Evolutionary conservation across 2,888 invertebrate genomes (phyloP).

Genomic region (Macrophya annulata): DNA sequence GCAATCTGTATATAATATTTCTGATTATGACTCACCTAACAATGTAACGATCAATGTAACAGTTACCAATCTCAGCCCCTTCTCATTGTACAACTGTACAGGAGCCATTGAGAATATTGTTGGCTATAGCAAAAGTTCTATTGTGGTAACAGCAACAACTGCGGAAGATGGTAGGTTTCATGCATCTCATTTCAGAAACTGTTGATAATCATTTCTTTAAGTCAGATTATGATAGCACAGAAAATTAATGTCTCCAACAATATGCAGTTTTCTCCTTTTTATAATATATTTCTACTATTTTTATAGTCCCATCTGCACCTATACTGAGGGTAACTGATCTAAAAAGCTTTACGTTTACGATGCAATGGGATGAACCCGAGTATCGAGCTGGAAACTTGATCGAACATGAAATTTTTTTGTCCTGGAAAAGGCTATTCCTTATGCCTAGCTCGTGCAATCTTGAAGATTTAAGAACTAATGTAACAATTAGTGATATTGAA

Average conservation of each 20-base stretch:
- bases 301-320: conserved; percentile 67
- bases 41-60: conserved; percentile 59
- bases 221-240: not conserved
- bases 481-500: conserved; percentile 58
- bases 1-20: conserved; percentile 38
- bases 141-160: conserved; percentile 62
- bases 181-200: not conserved
- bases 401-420: conserved; percentile 66
- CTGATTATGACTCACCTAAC: conserved; percentile 11
- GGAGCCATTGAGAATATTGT: conserved; percentile 64
- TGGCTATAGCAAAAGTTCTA: conserved; percentile 66
- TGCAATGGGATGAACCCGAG: conserved; percentile 69
- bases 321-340: conserved; percentile 60
- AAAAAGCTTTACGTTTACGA: conserved; percentile 64
- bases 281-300: conserved; percentile 16
- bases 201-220: not conserved
- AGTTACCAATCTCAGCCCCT: conserved; percentile 69
- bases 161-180: conserved; percentile 67
- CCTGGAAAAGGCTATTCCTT: conserved; percentile 64
- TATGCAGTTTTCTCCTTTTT: not conserved
- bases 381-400: conserved; percentile 69
- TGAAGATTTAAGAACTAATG: not conserved
- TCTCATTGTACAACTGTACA: conserved; percentile 69
- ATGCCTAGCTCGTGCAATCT: conserved; percentile 68
- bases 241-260: not conserved